Percentiles rank a stretch among this genome's conserved stretches.
Conservation (phyloP, 2,888 invertebrate genomes). For the Anoncus sp. region DNA sequence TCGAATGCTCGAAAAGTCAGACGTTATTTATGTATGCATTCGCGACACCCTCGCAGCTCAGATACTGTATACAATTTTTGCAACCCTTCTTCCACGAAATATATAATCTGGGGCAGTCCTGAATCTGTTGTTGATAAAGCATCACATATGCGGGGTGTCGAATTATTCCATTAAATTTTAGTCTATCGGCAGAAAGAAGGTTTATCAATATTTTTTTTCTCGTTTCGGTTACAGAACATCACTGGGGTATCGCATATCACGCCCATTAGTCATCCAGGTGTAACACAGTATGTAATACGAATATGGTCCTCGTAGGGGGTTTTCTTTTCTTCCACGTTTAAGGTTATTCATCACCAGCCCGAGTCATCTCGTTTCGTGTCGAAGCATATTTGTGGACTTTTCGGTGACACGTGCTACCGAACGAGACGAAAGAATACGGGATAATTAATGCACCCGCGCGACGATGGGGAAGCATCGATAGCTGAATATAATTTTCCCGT, state of each 20-base stretch:
- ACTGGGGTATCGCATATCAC: no score
- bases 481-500: conserved; percentile 20
- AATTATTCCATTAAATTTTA: neutral
- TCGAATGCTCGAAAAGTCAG: conserved; percentile 72
- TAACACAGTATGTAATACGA: no score
- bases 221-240: no score
- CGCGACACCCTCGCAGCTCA: conserved; percentile 66
- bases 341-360: no score
- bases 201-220: neutral
- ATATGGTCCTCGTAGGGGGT: no score
- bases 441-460: conserved; percentile 33
- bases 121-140: conserved; percentile 9
- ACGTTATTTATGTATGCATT: conserved; percentile 65
- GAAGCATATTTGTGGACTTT: conserved; percentile 6
- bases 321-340: no score
- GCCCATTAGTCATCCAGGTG: no score
- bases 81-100: conserved; percentile 2
- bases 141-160: conserved; percentile 24
- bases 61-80: neutral
- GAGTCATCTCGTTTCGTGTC: conserved; percentile 6
- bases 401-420: conserved; percentile 17
- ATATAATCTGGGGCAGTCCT: neutral
- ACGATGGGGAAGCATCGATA: conserved; percentile 32
- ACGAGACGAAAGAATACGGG: conserved; percentile 19
- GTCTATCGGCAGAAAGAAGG: neutral